Evolutionary conservation across 1,140 invertebrate species (phyloP).

Genomic region (Polyergus mexicanus): DNA sequence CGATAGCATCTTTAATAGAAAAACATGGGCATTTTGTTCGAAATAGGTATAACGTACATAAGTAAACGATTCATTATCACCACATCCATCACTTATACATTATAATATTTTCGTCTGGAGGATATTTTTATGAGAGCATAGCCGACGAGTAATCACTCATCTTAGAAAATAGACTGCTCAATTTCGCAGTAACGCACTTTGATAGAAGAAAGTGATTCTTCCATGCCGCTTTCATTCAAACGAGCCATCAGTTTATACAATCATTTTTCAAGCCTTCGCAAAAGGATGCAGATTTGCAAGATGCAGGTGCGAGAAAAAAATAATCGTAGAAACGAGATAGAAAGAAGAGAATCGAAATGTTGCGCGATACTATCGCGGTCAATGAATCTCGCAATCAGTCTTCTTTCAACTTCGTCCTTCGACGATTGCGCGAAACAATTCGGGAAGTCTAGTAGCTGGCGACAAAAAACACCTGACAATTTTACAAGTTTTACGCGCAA

Average conservation of each 20-base stretch:
- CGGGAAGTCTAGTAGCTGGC: background rate
- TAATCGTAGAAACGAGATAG: conserved; percentile 17
- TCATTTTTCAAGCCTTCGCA: background rate
- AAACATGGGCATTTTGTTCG: background rate
- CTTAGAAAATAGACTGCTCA: conserved; percentile 16
- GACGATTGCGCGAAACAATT: conserved; percentile 7
- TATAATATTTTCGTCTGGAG: background rate
- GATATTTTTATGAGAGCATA: background rate
- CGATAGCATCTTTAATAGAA: background rate
- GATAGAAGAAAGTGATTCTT: background rate
- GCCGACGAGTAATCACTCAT: conserved; percentile 12
- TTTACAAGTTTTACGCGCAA: conserved; percentile 60
- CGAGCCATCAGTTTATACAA: conserved; percentile 10
- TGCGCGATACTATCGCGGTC: conserved; percentile 4
- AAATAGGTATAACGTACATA: background rate
- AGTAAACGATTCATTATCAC: background rate
- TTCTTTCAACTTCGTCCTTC: background rate
- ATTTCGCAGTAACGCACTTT: conserved; percentile 31
- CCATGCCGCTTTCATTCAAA: background rate
- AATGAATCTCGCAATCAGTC: conserved; percentile 8
- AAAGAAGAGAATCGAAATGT: background rate
- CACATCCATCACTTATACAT: background rate
- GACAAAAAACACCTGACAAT: conserved; percentile 21
- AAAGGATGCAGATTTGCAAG: background rate
- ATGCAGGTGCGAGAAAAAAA: conserved; percentile 18